A percentile compares a stretch with the other conserved stretches of the same genome.
Evolutionary conservation across 1,140 invertebrate genomes (phyloP).

Genomic region (Macrobrachium nipponense): DNA sequence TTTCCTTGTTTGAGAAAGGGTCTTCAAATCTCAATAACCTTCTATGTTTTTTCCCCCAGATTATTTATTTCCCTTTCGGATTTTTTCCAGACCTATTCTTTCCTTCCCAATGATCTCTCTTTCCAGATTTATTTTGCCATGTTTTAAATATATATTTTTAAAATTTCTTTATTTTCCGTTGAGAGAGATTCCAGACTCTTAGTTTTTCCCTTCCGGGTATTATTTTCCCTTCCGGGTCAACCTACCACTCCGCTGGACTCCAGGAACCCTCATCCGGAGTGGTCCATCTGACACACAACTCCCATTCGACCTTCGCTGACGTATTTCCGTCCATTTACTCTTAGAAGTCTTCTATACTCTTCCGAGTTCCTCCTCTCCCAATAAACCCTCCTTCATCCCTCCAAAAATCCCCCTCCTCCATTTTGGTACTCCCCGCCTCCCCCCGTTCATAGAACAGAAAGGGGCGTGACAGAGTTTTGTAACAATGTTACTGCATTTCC

Average conservation of each 20-base stretch:
- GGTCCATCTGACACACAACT: neutral
- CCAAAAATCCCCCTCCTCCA: no score
- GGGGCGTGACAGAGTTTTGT: no score
- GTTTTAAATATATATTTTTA: neutral
- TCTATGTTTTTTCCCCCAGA: neutral
- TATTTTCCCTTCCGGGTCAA: neutral
- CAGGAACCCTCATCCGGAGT: neutral
- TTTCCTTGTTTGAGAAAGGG: neutral
- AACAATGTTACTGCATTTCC: no score
- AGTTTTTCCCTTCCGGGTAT: neutral
- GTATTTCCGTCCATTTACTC: no score
- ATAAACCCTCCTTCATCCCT: no score
- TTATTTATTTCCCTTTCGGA: neutral
- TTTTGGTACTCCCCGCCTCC: no score
- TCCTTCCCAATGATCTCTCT: neutral
- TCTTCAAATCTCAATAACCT: neutral
- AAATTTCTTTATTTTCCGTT: neutral
- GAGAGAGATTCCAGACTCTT: neutral
- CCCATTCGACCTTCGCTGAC: neutral
- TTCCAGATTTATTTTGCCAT: neutral
- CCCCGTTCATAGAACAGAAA: no score
- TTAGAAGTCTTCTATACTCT: no score
- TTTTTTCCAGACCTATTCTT: neutral
- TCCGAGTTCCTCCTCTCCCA: no score
- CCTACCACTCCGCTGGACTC: neutral